phyloP scores from a whole-genome alignment of 2,888 invertebrate species.

The Acanthopleura granulata region DNA sequence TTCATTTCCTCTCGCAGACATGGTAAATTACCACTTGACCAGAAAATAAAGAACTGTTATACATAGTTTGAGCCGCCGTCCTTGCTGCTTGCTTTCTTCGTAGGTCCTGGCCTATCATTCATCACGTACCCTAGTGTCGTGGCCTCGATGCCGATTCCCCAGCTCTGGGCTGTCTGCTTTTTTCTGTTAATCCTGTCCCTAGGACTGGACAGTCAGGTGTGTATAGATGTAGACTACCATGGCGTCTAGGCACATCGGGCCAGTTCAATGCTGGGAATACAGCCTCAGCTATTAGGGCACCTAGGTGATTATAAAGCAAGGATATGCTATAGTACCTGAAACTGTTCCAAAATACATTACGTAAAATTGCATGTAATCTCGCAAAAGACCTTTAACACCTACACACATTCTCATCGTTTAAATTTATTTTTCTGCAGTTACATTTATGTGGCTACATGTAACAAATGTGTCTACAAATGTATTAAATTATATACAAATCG shows the following conservation, averaged over 20 bases:
- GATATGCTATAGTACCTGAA: neutral
- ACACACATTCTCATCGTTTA: too few relatives aligned
- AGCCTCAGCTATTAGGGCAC: neutral
- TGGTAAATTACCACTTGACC: too few relatives aligned
- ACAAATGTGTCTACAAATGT: too few relatives aligned
- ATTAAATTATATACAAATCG: too few relatives aligned
- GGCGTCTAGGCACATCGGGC: neutral
- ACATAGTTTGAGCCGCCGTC: too few relatives aligned
- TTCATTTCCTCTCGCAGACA: too few relatives aligned
- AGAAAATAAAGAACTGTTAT: too few relatives aligned
- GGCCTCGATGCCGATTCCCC: slow-evolving; percentile 36
- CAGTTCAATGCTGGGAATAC: neutral
- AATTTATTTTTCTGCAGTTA: too few relatives aligned
- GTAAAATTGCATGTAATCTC: too few relatives aligned
- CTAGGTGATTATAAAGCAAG: neutral
- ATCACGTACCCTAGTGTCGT: neutral
- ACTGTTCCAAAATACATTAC: too few relatives aligned
- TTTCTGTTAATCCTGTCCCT: slow-evolving; percentile 41
- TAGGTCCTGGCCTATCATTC: neutral
- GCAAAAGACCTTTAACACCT: too few relatives aligned
- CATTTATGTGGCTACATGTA: too few relatives aligned
- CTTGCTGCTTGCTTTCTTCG: neutral
- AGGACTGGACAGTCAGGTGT: slow-evolving; percentile 42
- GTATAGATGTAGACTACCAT: neutral
- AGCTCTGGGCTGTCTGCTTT: slow-evolving; percentile 44